Evolutionary conservation across 2,797 vertebrate species (phyloP), one percentile per base, ranked within the genome.

Genomic region (Lepilemur septentrionalis): DNA sequence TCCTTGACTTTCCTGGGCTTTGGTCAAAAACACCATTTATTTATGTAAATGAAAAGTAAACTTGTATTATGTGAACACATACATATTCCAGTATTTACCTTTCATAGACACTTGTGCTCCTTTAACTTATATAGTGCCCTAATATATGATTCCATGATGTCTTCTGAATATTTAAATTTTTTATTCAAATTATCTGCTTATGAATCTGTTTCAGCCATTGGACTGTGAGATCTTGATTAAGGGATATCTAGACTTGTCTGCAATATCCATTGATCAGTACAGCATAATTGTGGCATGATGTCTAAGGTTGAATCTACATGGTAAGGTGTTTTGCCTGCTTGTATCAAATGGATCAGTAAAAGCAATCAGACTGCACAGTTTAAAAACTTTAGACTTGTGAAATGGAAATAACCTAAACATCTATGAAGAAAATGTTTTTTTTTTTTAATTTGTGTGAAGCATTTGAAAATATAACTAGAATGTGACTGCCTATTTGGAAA

Each of bases 401-500:
- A 95, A 83, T 86, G 35, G 41, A 80, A 91, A 59, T 75, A 92
- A 50, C 15, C 18, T 70, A 55, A 11, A 25, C 14, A 61, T 73
- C 50, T 88, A 30, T 83, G 48, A 89, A 73, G 15, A 75, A 96
- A 82, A 90, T 17, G 65, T 94, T 46, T 67, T 32, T 89, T 94
- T 46, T 72, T 32, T 89, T 91, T 83, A 96, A 67, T 65, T 63
- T 43, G 4, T 69, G 12, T 61, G 69, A 81, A 82, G 5, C 18
- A 50, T 48, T 88, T 69, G 25, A 81, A 94, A 96, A 89, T 93
- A 81, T 88, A 89, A 28, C 28, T 67, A 61, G 59, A 85, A 67
- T 41, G 14, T 41, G 87, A 89, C 70, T 93, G 17, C 41, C 10
- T 91, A 72, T 82, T 84, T 76, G 23, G 78, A 78, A 95, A 94